phyloP scores from a whole-genome alignment of 2,888 invertebrate genomes.

The Lordiphosa andalusiaca region DNA sequence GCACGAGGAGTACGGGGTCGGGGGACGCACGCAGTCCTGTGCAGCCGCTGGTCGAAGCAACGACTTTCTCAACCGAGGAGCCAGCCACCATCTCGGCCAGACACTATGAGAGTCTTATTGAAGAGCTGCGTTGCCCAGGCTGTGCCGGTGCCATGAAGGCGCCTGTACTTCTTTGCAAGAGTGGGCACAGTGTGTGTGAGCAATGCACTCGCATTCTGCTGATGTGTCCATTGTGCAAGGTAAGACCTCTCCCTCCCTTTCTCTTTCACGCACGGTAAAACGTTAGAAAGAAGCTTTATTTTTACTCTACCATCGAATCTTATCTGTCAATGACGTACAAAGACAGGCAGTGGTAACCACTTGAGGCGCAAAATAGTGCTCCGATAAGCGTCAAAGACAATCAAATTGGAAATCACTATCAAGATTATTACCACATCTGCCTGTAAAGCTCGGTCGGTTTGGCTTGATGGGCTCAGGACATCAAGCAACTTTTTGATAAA shows the following conservation, averaged over 20 bases:
- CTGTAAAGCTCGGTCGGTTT: no score
- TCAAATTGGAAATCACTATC: no score
- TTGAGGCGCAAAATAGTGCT: no score
- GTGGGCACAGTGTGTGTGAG: conserved; percentile 79
- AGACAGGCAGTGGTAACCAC: no score
- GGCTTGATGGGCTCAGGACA: no score
- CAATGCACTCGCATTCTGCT: conserved; percentile 76
- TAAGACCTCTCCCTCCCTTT: conserved; percentile 32
- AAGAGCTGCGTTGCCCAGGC: conserved; percentile 79
- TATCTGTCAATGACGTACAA: no score
- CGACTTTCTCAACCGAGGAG: conserved; percentile 6
- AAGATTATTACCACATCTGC: no score
- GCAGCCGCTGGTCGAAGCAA: no score
- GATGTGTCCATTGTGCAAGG: conserved; percentile 79
- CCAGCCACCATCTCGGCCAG: conserved; percentile 34
- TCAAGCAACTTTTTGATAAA: no score
- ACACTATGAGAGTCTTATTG: conserved; percentile 78
- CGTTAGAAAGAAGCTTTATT: no score
- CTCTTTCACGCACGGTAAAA: neutral
- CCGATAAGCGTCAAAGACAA: no score
- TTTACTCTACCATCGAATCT: no score
- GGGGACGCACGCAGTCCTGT: conserved; percentile 50
- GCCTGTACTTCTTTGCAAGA: conserved; percentile 77
- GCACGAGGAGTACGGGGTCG: conserved; percentile 71
- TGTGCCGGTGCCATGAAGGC: conserved; percentile 79